Conservation (phyloP, 1,140 invertebrate species). For the Belonocnema kinseyi region DNA sequence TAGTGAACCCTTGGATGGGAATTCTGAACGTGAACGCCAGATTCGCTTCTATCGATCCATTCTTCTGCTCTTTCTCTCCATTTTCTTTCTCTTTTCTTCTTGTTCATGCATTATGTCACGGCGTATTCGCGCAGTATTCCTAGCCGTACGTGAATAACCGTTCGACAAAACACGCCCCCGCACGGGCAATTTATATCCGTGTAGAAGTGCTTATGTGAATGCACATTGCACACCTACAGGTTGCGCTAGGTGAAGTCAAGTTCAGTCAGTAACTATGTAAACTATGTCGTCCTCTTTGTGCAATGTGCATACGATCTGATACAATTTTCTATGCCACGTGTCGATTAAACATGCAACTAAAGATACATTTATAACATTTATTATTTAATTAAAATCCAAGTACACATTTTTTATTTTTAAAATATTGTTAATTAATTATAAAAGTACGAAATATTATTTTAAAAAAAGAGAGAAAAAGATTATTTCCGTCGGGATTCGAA, state of each 20-base stretch:
- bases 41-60: too few relatives aligned
- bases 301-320: neutral
- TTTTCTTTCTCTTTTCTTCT: neutral
- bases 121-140: neutral
- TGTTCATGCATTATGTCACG: neutral
- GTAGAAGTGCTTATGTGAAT: constrained; percentile 8
- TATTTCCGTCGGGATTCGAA: too few relatives aligned
- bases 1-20: too few relatives aligned
- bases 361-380: too few relatives aligned
- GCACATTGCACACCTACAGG: constrained; percentile 6
- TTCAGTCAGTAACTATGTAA: constrained; percentile 35
- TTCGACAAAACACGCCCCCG: constrained; percentile 27
- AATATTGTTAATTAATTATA: neutral
- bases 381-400: too few relatives aligned
- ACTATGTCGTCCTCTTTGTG: constrained; percentile 28
- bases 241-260: constrained; percentile 36
- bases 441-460: neutral
- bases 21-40: too few relatives aligned
- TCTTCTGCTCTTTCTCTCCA: neutral
- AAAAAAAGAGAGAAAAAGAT: neutral
- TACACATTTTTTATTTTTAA: neutral
- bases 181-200: constrained; percentile 17
- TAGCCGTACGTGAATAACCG: constrained; percentile 17
- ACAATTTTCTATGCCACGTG: neutral
- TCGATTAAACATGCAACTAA: neutral